Evolutionary conservation across 92 coral and sea anemone species (phyloP).

Genomic region (Porites evermanni): DNA sequence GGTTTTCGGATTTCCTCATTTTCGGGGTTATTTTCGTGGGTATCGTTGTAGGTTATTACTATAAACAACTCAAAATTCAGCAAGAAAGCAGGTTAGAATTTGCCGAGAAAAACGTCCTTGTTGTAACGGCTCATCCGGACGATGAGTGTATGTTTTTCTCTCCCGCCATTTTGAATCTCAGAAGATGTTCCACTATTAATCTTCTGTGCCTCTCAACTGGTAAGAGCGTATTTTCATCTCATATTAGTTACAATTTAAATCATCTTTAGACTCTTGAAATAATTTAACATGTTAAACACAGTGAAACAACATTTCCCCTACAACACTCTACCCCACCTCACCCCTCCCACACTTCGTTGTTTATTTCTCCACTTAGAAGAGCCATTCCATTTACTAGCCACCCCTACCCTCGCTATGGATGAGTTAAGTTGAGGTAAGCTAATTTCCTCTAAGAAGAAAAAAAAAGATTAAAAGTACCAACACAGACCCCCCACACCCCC

Average conservation of each 20-base stretch:
- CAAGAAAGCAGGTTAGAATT: constrained; percentile 17
- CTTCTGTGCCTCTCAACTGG: constrained; percentile 88
- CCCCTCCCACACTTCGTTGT: not conserved
- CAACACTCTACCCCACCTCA: not conserved
- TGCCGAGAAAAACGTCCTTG: constrained; percentile 68
- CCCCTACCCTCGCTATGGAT: no score
- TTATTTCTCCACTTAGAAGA: not conserved
- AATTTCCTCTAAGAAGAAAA: no score
- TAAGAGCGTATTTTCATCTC: not conserved
- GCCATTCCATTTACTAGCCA: no score
- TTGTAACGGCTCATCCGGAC: constrained; percentile 97
- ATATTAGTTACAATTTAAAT: not conserved
- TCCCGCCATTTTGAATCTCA: constrained; percentile 79
- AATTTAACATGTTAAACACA: no score
- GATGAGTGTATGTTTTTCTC: constrained; percentile 99
- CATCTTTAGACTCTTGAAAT: no score
- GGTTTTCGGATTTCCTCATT: not conserved
- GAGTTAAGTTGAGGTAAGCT: no score
- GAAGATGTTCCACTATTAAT: constrained; percentile 61
- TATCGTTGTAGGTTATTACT: constrained; percentile 24
- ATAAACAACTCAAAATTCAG: constrained; percentile 30
- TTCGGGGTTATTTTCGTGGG: constrained; percentile 36
- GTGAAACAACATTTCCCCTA: not conserved
- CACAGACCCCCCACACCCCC: not conserved
- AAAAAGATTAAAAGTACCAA: no score